Evolutionary conservation across 2,888 invertebrate species (phyloP).

Genomic region (Papilio elwesi): DNA sequence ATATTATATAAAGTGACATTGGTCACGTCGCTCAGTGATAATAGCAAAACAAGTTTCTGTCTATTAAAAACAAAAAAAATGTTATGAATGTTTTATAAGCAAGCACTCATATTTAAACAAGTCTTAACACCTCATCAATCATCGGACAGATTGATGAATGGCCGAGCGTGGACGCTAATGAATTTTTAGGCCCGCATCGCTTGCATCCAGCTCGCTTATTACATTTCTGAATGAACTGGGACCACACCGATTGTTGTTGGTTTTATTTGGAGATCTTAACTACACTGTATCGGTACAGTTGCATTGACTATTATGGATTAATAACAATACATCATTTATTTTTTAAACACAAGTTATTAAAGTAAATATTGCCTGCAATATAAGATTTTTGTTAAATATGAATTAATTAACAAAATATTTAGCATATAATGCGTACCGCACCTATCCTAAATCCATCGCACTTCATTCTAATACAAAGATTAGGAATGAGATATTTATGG

Average conservation of each 20-base stretch:
- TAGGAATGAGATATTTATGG: no score
- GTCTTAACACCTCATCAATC: constrained; percentile 70
- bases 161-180: constrained; percentile 62
- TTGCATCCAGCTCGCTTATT: constrained; percentile 61
- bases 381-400: no score
- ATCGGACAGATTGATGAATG: constrained; percentile 68
- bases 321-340: neutral
- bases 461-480: no score
- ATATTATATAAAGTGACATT: constrained; percentile 3
- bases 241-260: neutral
- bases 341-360: no score
- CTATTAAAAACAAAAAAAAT: neutral
- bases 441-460: no score
- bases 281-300: neutral
- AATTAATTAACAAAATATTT: no score
- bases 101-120: constrained; percentile 57
- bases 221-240: constrained; percentile 49
- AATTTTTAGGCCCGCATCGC: constrained; percentile 70
- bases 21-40: neutral
- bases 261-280: constrained; percentile 8
- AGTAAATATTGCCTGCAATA: no score
- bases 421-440: no score
- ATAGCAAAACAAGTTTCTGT: constrained; percentile 2
- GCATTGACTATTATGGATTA: constrained; percentile 32
- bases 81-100: constrained; percentile 50